A percentile compares a stretch with the other conserved stretches of the same genome.
Evolutionary conservation across 2,888 invertebrate genomes (phyloP).

Genomic region (Tetramorium bicarinatum): DNA sequence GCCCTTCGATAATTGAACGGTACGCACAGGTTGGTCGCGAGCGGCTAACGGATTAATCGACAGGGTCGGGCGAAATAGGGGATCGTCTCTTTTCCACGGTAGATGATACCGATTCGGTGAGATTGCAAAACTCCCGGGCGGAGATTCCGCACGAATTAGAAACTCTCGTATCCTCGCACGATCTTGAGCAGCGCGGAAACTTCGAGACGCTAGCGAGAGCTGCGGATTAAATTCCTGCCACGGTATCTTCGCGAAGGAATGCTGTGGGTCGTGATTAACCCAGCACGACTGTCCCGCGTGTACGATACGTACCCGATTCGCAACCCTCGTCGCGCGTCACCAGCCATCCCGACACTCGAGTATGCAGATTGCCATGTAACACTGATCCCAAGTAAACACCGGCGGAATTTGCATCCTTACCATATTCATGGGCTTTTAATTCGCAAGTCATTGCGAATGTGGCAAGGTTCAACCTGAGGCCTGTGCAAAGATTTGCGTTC

Average conservation of each 20-base stretch:
- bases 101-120: slow-evolving; percentile 24
- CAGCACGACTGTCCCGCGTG: slow-evolving; percentile 55
- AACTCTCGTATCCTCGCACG: background rate
- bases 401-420: slow-evolving; percentile 80
- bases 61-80: slow-evolving; percentile 53
- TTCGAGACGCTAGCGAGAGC: slow-evolving; percentile 52
- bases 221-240: slow-evolving; percentile 40
- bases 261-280: slow-evolving; percentile 72
- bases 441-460: slow-evolving; percentile 68
- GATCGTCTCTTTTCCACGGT: slow-evolving; percentile 38
- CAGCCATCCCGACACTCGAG: slow-evolving; percentile 64
- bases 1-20: slow-evolving; percentile 72
- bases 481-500: slow-evolving; percentile 60
- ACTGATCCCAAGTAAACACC: slow-evolving; percentile 81
- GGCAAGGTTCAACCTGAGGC: slow-evolving; percentile 57
- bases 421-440: slow-evolving; percentile 83
- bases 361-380: slow-evolving; percentile 80
- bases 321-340: slow-evolving; percentile 37
- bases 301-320: slow-evolving; percentile 32
- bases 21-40: slow-evolving; percentile 64
- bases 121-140: slow-evolving; percentile 2
- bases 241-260: slow-evolving; percentile 57
- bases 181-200: background rate
- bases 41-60: slow-evolving; percentile 65
- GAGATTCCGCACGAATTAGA: background rate